A percentile compares a stretch with the other conserved stretches of the same genome.
These are phyloP conservation scores for Acrobeloides nanus DNA, from an alignment of 2,888 invertebrate species.

Conservation along the genomic window DNA sequence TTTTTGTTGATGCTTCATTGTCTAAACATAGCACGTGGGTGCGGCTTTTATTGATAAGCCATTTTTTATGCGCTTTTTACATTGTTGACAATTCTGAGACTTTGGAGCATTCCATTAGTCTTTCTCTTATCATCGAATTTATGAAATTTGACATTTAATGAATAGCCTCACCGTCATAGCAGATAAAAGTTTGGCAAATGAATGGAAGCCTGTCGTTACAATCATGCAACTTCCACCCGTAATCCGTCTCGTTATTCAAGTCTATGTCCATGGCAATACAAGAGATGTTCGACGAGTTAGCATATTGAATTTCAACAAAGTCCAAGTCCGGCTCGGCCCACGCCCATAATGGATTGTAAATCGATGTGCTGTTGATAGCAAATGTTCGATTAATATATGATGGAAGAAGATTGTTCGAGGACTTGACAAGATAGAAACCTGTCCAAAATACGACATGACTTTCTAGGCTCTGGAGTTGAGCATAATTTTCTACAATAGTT, in stretches of 20 bases:
- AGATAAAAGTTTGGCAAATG: conserved; percentile 43
- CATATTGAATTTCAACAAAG: too few species aligned
- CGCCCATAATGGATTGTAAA: conserved; percentile 8
- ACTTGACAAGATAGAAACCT: not conserved
- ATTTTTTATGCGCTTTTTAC: too few species aligned
- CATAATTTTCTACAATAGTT: not conserved
- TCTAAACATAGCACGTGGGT: not conserved
- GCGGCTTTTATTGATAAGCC: too few species aligned
- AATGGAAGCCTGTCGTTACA: conserved; percentile 24
- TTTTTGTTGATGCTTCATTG: too few species aligned
- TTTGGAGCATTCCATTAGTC: too few species aligned
- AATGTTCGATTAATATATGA: not conserved
- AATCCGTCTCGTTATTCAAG: conserved; percentile 6
- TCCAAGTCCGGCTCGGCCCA: too few species aligned
- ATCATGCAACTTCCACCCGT: conserved; percentile 34
- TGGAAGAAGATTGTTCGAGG: not conserved
- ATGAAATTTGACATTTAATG: too few species aligned
- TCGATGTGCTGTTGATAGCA: not conserved
- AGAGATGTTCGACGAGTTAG: too few species aligned
- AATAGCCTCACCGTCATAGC: conserved; percentile 24
- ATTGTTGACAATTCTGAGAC: too few species aligned
- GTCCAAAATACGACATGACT: conserved; percentile 1
- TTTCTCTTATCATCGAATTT: too few species aligned
- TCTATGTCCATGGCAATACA: conserved; percentile 14
- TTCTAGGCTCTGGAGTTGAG: not conserved